Percentiles rank a stretch among this genome's conserved stretches.
phyloP scores from a whole-genome alignment of 2,797 vertebrate genomes.

The Sphenodon punctatus region DNA sequence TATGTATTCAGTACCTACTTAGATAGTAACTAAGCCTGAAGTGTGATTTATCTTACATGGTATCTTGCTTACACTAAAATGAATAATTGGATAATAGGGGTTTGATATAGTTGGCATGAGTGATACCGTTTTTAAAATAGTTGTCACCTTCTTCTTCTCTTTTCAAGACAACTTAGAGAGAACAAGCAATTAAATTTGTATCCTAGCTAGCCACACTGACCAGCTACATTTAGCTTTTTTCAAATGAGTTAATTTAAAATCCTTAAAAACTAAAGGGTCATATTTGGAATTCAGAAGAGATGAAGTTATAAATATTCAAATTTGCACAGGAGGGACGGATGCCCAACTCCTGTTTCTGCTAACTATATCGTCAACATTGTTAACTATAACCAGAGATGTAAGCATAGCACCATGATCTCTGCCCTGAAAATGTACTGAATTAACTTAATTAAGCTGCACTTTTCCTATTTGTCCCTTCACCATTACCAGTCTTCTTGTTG shows the following conservation, averaged over 20 bases:
- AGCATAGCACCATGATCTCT: fast-evolving
- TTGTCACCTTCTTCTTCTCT: fast-evolving
- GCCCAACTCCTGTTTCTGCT: neutral
- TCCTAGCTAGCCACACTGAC: fast-evolving
- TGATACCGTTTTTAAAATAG: neutral
- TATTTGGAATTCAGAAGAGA: fast-evolving
- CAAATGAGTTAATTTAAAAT: fast-evolving
- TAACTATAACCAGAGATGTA: neutral
- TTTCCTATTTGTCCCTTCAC: neutral
- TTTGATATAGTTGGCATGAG: neutral
- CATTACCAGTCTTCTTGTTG: neutral
- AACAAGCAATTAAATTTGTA: no score
- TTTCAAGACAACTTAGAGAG: fast-evolving
- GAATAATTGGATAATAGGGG: fast-evolving
- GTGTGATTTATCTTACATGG: fast-evolving
- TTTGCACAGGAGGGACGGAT: neutral
- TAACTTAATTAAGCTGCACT: neutral
- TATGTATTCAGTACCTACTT: neutral
- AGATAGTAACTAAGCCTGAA: fast-evolving
- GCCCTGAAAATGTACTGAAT: neutral
- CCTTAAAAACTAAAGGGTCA: neutral
- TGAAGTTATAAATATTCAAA: neutral
- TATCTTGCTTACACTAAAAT: neutral
- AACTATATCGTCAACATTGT: neutral
- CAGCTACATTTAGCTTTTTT: neutral